phyloP scores from a whole-genome alignment of 1,140 invertebrate genomes.

The Chionoecetes opilio region DNA sequence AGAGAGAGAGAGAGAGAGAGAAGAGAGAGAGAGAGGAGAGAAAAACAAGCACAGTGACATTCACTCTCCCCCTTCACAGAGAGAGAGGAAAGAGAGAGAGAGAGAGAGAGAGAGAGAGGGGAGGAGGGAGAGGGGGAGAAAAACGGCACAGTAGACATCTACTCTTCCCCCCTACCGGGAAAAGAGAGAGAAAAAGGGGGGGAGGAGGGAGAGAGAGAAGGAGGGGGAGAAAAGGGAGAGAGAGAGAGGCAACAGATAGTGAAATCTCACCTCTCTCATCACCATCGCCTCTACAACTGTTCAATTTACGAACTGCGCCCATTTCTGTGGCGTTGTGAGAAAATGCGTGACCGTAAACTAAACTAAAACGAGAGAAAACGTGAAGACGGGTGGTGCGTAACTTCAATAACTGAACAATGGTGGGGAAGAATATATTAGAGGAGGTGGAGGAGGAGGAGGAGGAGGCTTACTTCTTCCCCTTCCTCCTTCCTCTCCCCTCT shows the following conservation, averaged over 20 bases:
- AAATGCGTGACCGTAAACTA: not conserved
- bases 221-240: not conserved
- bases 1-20: no score
- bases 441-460: conserved; percentile 13
- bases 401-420: conserved; percentile 10
- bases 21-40: not conserved
- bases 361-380: not conserved
- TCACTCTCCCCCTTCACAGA: not conserved
- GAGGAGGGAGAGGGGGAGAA: not conserved
- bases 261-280: not conserved
- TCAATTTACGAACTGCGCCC: not conserved
- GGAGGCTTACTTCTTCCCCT: not conserved
- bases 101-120: not conserved
- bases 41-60: not conserved
- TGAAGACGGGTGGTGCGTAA: conserved; percentile 1
- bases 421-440: not conserved
- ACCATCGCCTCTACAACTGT: not conserved
- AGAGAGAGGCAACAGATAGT: not conserved
- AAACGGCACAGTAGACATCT: no score
- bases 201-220: no score
- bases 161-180: no score
- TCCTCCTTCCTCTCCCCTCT: no score
- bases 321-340: not conserved
- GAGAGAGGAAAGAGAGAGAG: not conserved
- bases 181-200: no score